A percentile compares a stretch with the other conserved stretches of the same genome.
Evolutionary conservation across 2,113 vertebrate genomes (phyloP).

Genomic region (Catharus fuscescens): DNA sequence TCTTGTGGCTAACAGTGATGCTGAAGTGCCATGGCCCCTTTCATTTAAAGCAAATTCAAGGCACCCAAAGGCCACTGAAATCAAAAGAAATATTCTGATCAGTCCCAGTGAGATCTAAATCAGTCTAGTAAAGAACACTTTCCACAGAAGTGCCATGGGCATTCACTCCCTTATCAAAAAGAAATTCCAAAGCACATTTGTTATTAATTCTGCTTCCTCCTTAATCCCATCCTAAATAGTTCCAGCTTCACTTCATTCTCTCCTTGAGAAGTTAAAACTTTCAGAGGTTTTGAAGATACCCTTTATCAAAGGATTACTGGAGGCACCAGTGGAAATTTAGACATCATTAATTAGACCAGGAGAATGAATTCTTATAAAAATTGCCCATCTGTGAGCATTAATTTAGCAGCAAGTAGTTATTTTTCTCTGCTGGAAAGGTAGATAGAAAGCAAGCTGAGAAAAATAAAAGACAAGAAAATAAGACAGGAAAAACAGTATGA

Average conservation of each 20-base stretch:
- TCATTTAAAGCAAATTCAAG: neutral
- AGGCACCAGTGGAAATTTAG: neutral
- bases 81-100: neutral
- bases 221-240: neutral
- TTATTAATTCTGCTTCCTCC: neutral
- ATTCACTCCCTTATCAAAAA: neutral
- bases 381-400: neutral
- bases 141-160: too few species aligned
- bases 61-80: neutral
- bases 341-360: neutral
- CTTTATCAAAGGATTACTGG: neutral
- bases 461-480: conserved; percentile 16
- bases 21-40: neutral
- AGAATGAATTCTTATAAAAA: neutral
- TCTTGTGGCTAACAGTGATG: neutral
- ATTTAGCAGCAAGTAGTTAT: conserved; percentile 8
- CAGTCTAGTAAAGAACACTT: neutral
- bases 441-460: conserved; percentile 8
- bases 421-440: conserved; percentile 16
- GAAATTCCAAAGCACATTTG: neutral
- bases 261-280: neutral
- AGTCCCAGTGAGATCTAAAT: neutral
- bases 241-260: neutral
- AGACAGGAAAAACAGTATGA: neutral
- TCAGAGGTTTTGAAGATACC: neutral